A percentile compares a stretch with the other conserved stretches of the same genome.
phyloP scores from a whole-genome alignment of 1,140 invertebrate genomes.

The Scylla paramamosain region DNA sequence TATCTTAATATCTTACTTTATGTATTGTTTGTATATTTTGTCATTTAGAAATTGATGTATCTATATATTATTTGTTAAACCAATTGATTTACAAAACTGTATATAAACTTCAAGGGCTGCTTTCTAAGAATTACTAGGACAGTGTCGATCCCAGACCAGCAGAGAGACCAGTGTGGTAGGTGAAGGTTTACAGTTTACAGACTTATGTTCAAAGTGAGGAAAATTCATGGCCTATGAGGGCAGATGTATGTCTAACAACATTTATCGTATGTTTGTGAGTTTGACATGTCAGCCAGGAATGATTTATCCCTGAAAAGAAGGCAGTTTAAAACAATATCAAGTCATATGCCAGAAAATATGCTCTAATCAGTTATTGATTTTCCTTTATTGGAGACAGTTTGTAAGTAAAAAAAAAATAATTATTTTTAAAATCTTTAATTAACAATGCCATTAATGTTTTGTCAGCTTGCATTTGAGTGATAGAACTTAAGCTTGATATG shows the following conservation, averaged over 20 bases:
- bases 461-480: too few relatives aligned
- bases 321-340: too few relatives aligned
- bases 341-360: too few relatives aligned
- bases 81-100: slow-evolving; percentile 59
- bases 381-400: too few relatives aligned
- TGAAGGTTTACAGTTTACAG: background rate
- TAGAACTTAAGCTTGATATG: too few relatives aligned
- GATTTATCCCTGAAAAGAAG: too few relatives aligned
- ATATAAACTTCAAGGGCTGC: slow-evolving; percentile 72
- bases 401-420: too few relatives aligned
- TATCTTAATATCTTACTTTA: slow-evolving; percentile 64
- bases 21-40: slow-evolving; percentile 73
- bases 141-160: slow-evolving; percentile 47
- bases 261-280: background rate
- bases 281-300: too few relatives aligned
- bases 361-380: too few relatives aligned
- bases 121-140: slow-evolving; percentile 54
- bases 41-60: slow-evolving; percentile 67
- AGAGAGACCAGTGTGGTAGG: slow-evolving; percentile 7
- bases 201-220: background rate
- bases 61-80: slow-evolving; percentile 71
- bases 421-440: too few relatives aligned
- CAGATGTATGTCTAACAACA: slow-evolving; percentile 6
- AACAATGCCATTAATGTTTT: too few relatives aligned
- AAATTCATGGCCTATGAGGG: background rate